These are phyloP conservation scores for Sylvia atricapilla DNA, from an alignment of 2,113 vertebrate species.

Conservation along the genomic window DNA sequence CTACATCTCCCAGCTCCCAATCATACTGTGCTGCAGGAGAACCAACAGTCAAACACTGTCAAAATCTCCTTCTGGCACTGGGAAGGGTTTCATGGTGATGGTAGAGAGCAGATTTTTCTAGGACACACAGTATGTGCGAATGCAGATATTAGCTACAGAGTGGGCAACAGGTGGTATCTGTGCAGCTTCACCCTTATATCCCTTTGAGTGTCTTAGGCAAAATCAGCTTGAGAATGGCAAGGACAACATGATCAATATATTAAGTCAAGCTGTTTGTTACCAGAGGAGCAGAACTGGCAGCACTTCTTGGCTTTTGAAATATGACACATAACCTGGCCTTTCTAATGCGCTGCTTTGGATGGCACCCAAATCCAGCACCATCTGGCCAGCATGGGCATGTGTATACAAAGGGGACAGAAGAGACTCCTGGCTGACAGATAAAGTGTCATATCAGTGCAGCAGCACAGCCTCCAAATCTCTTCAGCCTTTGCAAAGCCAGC, in stretches of 20 bases:
- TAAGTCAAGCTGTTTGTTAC: slow-evolving; percentile 39
- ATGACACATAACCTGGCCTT: slow-evolving; percentile 49
- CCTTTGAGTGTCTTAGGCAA: background rate
- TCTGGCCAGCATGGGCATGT: slow-evolving; percentile 11
- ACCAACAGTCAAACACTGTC: background rate
- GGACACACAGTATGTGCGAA: background rate
- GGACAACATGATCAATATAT: slow-evolving; percentile 11
- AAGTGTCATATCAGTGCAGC: slow-evolving; percentile 6
- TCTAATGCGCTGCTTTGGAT: background rate
- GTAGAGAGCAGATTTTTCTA: background rate
- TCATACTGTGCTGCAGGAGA: background rate
- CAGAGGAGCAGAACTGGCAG: slow-evolving; percentile 27
- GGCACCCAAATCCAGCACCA: slow-evolving; percentile 40
- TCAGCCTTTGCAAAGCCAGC: background rate
- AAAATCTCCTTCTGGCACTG: background rate
- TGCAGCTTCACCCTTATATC: background rate
- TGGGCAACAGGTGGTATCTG: background rate
- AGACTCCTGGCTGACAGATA: slow-evolving; percentile 21
- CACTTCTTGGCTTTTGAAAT: slow-evolving; percentile 11
- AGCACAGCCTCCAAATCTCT: background rate
- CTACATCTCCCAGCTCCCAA: background rate
- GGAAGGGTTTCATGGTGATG: background rate
- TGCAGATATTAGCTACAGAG: background rate
- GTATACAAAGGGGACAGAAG: background rate
- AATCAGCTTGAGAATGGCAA: background rate